Evolutionary conservation across 2,113 vertebrate genomes (phyloP).

Genomic region (Scytalopus superciliaris): DNA sequence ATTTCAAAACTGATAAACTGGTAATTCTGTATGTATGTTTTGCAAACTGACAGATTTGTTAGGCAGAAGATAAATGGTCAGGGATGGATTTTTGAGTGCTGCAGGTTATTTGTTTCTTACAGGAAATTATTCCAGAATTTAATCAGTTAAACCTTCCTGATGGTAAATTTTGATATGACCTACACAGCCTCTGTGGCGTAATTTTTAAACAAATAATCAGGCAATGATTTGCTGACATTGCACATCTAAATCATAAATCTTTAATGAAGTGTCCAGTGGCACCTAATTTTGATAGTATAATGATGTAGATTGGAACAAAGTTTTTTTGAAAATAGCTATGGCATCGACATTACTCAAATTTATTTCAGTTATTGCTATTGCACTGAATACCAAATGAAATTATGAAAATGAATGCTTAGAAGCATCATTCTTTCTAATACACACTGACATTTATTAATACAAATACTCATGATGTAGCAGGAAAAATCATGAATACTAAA

Average conservation of each 20-base stretch:
- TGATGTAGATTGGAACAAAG: neutral
- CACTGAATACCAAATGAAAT: neutral
- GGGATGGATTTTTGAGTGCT: neutral
- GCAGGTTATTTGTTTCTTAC: neutral
- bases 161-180: neutral
- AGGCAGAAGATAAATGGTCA: neutral
- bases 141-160: neutral
- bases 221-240: neutral
- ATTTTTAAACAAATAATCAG: neutral
- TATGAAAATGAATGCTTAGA: slow-evolving; percentile 3
- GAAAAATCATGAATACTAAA: neutral
- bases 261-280: neutral
- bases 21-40: neutral
- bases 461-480: neutral
- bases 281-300: neutral
- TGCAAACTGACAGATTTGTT: neutral
- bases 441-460: neutral
- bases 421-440: neutral
- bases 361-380: neutral
- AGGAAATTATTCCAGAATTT: neutral
- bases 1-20: neutral
- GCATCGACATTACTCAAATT: neutral
- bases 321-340: neutral
- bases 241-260: neutral
- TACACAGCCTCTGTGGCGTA: neutral